Base-by-base conservation (phyloP, 2,888 invertebrate genomes). In the Temnothorax rugatulus region DNA sequence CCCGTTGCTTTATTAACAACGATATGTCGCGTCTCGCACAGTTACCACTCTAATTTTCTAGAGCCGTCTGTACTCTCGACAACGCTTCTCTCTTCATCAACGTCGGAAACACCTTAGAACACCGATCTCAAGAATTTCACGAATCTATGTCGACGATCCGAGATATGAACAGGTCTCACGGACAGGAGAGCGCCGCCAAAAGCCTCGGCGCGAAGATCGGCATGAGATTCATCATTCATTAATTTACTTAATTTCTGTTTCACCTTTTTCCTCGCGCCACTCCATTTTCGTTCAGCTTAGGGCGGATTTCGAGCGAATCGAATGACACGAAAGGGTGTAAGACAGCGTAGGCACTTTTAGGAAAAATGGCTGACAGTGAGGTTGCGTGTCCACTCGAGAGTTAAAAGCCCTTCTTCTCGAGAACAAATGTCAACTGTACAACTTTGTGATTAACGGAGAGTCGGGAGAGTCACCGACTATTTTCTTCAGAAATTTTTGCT, bases 321-420 rank as follows among this genome's bases (percentile, higher is more conserved):
- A 85, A 84, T 68, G 84, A 79, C 83, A 86, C 68, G 73, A 79
- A 85, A 90, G 85, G 90, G 87, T 90, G 86, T 91, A 91, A 92
- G 91, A 92, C 88, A 93, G 94, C 93, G 90, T 94, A 94, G 94
- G 94, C 94, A 94, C 94, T 94, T 94, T 94, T 91, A 94, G 94
- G 92, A 93, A 93, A 92, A 90, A 84, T 85, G 88, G 84, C 83
- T 87, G 87, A 90, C 74, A 82, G 50, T 54, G 59, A 79, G 34
- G 52, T 47, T 71, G 79, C 38, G 44, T 59, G 59, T 81, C 47
- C 44, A n/a, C 71, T 71, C 59, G 71, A 81, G 47, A 47, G 34
- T 59, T 57, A 79, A 7, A 25, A 59, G 38, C 5, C 18, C 21
- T 57, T 47, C 13, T 69, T 66, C 76, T 66, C 66, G n/a, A 38